These are phyloP conservation scores for Rhea pennata DNA, from an alignment of 2,113 vertebrate species.

Conservation along the genomic window DNA sequence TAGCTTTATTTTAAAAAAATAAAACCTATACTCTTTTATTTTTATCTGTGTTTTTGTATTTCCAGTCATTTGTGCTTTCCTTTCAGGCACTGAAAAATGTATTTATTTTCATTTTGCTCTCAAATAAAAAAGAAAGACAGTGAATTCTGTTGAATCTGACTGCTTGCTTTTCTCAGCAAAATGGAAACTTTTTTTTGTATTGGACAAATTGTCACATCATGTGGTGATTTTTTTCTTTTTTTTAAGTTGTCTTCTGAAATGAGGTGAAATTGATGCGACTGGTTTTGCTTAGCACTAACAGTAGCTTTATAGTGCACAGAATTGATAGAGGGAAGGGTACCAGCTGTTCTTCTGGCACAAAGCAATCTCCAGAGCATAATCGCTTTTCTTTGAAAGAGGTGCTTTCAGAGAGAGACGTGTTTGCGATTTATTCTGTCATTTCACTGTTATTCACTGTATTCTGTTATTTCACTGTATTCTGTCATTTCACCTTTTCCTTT, in stretches of 20 bases:
- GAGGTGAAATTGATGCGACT: slow-evolving; percentile 26
- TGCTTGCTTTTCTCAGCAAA: background rate
- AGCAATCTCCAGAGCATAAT: background rate
- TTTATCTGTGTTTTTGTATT: slow-evolving; percentile 5
- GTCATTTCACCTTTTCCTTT: no score
- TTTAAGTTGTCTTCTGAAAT: background rate
- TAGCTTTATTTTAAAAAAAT: slow-evolving; percentile 13
- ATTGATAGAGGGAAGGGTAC: background rate
- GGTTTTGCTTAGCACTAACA: slow-evolving; percentile 20
- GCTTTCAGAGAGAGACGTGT: background rate
- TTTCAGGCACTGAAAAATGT: slow-evolving; percentile 11
- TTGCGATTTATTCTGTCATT: background rate
- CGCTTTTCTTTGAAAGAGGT: background rate
- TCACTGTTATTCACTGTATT: background rate
- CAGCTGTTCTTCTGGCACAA: background rate
- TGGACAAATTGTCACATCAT: background rate
- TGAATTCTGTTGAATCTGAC: background rate
- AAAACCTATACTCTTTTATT: background rate
- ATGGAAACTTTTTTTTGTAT: background rate
- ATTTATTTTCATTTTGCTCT: background rate
- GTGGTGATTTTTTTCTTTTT: background rate
- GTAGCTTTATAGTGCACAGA: background rate
- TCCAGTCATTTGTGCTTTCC: slow-evolving; percentile 4
- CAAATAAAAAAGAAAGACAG: background rate
- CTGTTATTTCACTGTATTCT: background rate